Evolutionary conservation across 2,888 invertebrate genomes (phyloP).

Genomic region (Patella ulyssiponensis): DNA sequence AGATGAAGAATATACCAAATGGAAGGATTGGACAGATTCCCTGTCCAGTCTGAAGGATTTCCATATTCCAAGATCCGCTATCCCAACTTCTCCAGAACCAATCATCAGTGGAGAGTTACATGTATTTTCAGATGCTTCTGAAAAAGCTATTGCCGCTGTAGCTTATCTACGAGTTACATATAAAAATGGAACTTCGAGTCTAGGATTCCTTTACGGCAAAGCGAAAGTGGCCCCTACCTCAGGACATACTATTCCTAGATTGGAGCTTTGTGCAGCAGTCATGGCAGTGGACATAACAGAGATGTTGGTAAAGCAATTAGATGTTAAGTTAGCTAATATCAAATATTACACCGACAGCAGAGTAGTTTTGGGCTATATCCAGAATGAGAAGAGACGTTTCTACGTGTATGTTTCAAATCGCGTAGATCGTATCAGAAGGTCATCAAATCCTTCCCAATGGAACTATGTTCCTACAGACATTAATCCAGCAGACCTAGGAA

Average conservation of each 20-base stretch:
- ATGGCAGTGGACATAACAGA: constrained; percentile 22
- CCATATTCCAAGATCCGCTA: constrained; percentile 17
- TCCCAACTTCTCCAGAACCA: neutral
- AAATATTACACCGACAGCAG: too few species aligned
- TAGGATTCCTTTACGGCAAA: constrained; percentile 26
- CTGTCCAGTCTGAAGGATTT: constrained; percentile 5
- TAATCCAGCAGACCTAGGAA: too few species aligned
- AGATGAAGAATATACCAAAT: constrained; percentile 12
- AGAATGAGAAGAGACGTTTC: too few species aligned
- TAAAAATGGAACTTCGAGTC: neutral
- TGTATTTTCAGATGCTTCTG: constrained; percentile 36
- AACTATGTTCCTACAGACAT: too few species aligned
- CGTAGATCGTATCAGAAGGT: too few species aligned
- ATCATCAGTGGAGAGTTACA: constrained; percentile 15
- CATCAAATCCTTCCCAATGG: too few species aligned
- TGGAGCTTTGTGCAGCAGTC: constrained; percentile 34
- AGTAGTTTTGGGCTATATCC: too few species aligned
- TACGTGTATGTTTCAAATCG: too few species aligned
- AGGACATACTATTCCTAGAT: constrained; percentile 32
- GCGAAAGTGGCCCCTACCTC: constrained; percentile 25
- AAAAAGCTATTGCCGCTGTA: constrained; percentile 29
- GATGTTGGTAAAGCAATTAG: too few species aligned
- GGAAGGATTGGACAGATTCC: constrained; percentile 18
- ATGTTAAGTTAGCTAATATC: too few species aligned
- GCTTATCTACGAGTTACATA: constrained; percentile 18